phyloP scores from a whole-genome alignment of 2,888 invertebrate species.

The Caenorhabditis sp. region DNA sequence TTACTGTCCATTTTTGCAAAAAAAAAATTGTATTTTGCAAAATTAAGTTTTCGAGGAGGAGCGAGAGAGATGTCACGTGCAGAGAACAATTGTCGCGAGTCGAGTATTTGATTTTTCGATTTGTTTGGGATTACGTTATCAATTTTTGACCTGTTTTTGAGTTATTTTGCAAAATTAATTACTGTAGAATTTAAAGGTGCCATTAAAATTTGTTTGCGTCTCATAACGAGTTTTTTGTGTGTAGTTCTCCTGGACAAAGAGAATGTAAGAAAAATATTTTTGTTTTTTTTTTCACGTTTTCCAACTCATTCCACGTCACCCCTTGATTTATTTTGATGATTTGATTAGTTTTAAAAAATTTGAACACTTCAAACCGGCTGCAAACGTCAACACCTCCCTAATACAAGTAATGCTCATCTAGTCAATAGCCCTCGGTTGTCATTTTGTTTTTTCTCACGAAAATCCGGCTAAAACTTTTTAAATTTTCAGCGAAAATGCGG shows the following conservation, averaged over 20 bases:
- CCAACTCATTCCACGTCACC: neutral
- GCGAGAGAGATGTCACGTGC: too few species aligned
- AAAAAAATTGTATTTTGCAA: too few species aligned
- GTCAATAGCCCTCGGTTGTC: neutral
- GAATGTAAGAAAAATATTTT: neutral
- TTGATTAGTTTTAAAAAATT: neutral
- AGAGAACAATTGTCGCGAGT: too few species aligned
- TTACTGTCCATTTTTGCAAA: too few species aligned
- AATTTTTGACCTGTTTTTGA: too few species aligned
- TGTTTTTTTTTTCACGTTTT: neutral
- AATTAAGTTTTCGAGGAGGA: too few species aligned
- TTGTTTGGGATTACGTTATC: too few species aligned
- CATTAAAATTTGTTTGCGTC: too few species aligned
- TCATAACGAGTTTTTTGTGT: too few species aligned
- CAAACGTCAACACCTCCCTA: neutral
- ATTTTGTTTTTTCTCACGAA: neutral
- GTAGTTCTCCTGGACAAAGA: neutral
- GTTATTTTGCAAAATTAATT: too few species aligned
- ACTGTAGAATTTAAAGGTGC: too few species aligned
- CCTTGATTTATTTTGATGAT: neutral
- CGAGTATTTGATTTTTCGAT: too few species aligned
- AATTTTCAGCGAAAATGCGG: constrained; percentile 18
- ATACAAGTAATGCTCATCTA: neutral
- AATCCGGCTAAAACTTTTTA: neutral
- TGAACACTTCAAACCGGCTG: neutral